A percentile compares a stretch with the other conserved stretches of the same genome.
Conservation (phyloP, 1,140 invertebrate genomes). For the Euwallacea similis region DNA sequence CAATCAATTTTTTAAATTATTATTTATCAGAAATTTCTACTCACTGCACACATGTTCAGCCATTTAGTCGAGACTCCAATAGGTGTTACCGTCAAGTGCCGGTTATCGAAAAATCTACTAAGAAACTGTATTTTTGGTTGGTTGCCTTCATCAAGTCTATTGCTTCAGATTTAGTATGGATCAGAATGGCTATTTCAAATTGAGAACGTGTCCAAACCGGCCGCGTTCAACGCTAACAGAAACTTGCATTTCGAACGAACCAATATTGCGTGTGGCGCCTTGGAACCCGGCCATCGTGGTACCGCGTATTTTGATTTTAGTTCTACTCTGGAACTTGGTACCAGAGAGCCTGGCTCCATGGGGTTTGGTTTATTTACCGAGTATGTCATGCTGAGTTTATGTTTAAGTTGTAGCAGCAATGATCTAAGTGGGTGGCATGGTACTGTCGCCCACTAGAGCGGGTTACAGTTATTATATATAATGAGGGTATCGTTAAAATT, state of each 20-base stretch:
- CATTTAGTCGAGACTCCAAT: background rate
- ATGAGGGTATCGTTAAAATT: constrained; percentile 4
- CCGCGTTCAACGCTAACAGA: constrained; percentile 57
- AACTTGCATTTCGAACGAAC: constrained; percentile 40
- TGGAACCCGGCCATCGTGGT: constrained; percentile 10
- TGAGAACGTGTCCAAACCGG: constrained; percentile 62
- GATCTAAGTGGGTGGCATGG: background rate
- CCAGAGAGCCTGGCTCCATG: constrained; percentile 3
- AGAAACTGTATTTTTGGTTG: constrained; percentile 55
- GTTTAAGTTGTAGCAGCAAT: constrained; percentile 1
- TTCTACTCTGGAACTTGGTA: background rate
- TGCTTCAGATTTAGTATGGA: constrained; percentile 64
- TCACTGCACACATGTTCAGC: no score
- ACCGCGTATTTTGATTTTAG: background rate
- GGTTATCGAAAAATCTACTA: constrained; percentile 51
- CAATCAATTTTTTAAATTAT: no score
- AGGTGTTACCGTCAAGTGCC: constrained; percentile 52
- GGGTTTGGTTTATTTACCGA: background rate
- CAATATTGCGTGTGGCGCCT: constrained; percentile 17
- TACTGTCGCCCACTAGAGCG: constrained; percentile 4
- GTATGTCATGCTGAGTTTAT: constrained; percentile 9
- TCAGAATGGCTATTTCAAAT: constrained; percentile 68
- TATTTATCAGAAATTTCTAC: no score
- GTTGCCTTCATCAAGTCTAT: constrained; percentile 58
- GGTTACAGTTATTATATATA: background rate